Percentiles rank a stretch among this genome's conserved stretches.
Evolutionary conservation across 2,888 invertebrate genomes (phyloP).

Genomic region (Dusona sp.): DNA sequence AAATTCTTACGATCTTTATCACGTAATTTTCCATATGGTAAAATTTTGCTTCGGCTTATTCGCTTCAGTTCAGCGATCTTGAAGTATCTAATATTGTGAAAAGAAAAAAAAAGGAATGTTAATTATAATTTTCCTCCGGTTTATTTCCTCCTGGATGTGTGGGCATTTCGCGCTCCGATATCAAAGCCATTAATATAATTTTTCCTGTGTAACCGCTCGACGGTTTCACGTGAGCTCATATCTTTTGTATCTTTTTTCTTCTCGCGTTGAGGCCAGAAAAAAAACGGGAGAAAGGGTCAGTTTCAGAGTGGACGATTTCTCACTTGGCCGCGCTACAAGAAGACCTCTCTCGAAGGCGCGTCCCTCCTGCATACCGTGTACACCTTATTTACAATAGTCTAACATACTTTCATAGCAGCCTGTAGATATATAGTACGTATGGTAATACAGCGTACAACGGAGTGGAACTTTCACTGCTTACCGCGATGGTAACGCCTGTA

Average conservation of each 20-base stretch:
- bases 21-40: neutral
- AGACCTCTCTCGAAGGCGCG: constrained; percentile 32
- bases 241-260: neutral
- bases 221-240: neutral
- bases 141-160: neutral
- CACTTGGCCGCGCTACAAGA: constrained; percentile 7
- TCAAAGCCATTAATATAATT: neutral
- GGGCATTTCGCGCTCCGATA: neutral
- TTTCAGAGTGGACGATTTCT: constrained; percentile 39
- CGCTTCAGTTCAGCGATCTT: neutral
- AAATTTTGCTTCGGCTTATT: neutral
- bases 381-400: constrained; percentile 40
- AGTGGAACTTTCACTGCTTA: constrained; percentile 65
- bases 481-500: constrained; percentile 52
- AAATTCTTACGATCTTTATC: neutral
- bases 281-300: constrained; percentile 9
- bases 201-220: neutral
- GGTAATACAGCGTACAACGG: constrained; percentile 13
- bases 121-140: neutral
- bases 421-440: neutral
- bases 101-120: neutral
- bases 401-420: constrained; percentile 37
- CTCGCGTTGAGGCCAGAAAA: neutral
- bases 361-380: constrained; percentile 17
- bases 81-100: neutral